Evolutionary conservation across 2,888 invertebrate species (phyloP), one percentile per base, ranked within the genome.

Genomic region (Panzeria rudis): DNA sequence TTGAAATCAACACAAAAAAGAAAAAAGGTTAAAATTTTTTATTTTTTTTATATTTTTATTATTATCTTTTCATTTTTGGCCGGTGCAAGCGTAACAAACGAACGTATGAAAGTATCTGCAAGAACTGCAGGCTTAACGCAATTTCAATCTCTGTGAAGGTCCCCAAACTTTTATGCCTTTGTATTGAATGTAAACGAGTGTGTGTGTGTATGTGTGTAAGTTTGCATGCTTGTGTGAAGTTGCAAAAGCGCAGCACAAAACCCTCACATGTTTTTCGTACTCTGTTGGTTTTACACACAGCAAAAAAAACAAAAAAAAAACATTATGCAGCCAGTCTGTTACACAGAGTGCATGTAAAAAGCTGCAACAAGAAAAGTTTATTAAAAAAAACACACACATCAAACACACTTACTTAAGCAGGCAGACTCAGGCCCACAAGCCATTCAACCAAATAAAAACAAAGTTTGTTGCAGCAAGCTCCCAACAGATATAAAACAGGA

Each of bases 41-140:
- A 66, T 54, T 35, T 69, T 80, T 68, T 54, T 59, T 75, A 54
- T 72, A 71, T 69, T 64, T 25, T 62, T 25, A 35, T 71, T 79
- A 41, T 68, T 41, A 47, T 59, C 72, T 80, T 78, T 83, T 72
- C 69, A 41, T 38, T 84, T 85, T 87, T 88, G 88, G 89, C 89
- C 90, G 89, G 89, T 90, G 90, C 91, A 89, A 89, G 88, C 88
- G 86, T 84, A 86, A 86, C 87, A 89, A 91, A 91, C 91, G 91
- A 90, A 91, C 91, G 91, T 91, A 90, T 91, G 91, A 91, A 91
- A 90, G 91, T 91, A 89, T 91, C 91, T 91, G 91, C 92, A 91
- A 91, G 92, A 91, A 91, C 91, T 91, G 91, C 91, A 91, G 91
- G 90, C 91, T 91, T 92, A 91, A 91, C 92, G 91, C 91, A 89